A percentile compares a stretch with the other conserved stretches of the same genome.
Evolutionary conservation across 2,113 vertebrate genomes (phyloP).

Genomic region (Eidolon helvum): DNA sequence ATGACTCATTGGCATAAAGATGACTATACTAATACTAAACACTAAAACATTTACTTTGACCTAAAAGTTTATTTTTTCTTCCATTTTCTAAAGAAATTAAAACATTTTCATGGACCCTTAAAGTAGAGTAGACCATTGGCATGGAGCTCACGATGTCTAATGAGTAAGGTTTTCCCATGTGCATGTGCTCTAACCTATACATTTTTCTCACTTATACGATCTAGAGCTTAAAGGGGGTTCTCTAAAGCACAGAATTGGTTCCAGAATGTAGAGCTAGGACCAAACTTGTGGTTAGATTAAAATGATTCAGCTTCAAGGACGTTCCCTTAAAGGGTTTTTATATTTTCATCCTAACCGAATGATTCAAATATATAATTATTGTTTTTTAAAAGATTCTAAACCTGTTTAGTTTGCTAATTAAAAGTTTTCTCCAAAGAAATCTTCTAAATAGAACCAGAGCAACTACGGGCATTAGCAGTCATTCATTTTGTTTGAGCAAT

Average conservation of each 20-base stretch:
- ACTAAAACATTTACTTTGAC: neutral
- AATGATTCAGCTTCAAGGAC: neutral
- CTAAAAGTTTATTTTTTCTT: slow-evolving; percentile 1
- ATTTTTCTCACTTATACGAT: neutral
- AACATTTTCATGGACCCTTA: neutral
- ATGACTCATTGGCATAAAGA: neutral
- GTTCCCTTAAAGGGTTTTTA: neutral
- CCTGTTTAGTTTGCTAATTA: neutral
- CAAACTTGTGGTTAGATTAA: neutral
- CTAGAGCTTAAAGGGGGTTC: neutral
- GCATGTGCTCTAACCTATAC: neutral
- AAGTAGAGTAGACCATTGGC: neutral
- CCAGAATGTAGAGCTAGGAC: neutral
- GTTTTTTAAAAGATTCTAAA: neutral
- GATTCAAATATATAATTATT: neutral
- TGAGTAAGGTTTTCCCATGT: neutral
- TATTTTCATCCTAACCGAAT: neutral
- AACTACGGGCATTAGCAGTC: neutral
- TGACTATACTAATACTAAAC: neutral
- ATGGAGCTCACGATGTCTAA: neutral
- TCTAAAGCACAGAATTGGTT: neutral
- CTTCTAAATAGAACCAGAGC: neutral
- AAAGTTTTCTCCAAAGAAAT: neutral
- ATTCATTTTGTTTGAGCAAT: neutral
- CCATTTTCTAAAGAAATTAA: slow-evolving; percentile 26